Evolutionary conservation across 1,140 invertebrate species (phyloP).

Genomic region (Drosophila repletoides): DNA sequence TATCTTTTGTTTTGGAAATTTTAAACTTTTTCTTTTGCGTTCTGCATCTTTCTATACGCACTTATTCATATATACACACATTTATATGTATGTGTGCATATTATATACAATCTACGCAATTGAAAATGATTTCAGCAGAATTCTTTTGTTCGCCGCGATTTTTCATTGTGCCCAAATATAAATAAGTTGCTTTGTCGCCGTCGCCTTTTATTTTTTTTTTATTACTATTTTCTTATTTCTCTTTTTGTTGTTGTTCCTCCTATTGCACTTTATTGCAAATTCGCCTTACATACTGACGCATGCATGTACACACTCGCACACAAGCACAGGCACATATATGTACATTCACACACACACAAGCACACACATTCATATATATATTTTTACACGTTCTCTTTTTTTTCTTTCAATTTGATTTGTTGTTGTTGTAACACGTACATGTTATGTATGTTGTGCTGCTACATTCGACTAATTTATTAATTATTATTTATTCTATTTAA

Average conservation of each 20-base stretch:
- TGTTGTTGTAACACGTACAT: conserved; percentile 9
- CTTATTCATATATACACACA: conserved; percentile 37
- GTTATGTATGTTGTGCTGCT: conserved; percentile 8
- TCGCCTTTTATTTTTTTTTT: conserved; percentile 37
- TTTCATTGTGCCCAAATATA: conserved; percentile 40
- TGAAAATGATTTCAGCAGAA: conserved; percentile 47
- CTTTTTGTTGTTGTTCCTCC: conserved; percentile 35
- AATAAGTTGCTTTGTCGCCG: conserved; percentile 36
- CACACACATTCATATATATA: neutral
- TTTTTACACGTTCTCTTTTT: conserved; percentile 32
- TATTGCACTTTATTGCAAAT: conserved; percentile 32
- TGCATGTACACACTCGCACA: conserved; percentile 9
- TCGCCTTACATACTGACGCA: conserved; percentile 32
- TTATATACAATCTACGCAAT: conserved; percentile 58
- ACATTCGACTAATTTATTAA: conserved; percentile 26
- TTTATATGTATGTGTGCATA: conserved; percentile 10
- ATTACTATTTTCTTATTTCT: too few relatives aligned
- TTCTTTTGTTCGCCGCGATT: conserved; percentile 59
- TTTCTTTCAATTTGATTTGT: neutral
- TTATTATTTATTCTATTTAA: conserved; percentile 35
- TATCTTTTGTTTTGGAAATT: conserved; percentile 28
- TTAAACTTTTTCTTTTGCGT: conserved; percentile 38
- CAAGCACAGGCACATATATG: conserved; percentile 1
- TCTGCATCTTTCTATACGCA: conserved; percentile 44
- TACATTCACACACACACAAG: neutral